Evolutionary conservation across 2,888 invertebrate genomes (phyloP).

Genomic region (Cremastinae sp.): DNA sequence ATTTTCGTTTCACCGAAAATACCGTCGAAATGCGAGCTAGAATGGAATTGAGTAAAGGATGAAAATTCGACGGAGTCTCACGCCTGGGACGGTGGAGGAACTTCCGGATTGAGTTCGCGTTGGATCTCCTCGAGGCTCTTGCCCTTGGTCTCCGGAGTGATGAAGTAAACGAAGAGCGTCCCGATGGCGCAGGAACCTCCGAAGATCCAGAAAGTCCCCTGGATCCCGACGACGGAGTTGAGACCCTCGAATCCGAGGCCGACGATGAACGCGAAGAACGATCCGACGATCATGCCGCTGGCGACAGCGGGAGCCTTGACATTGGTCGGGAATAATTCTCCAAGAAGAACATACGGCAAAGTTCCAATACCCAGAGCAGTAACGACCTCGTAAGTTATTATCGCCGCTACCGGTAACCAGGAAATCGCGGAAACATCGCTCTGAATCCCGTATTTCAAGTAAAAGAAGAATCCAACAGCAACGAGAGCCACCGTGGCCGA

Average conservation of each 20-base stretch:
- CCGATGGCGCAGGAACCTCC: constrained; percentile 81
- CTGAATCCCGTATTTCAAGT: constrained; percentile 80
- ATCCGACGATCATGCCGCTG: constrained; percentile 84
- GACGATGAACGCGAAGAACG: constrained; percentile 83
- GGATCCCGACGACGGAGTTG: constrained; percentile 81
- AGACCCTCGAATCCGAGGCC: constrained; percentile 83
- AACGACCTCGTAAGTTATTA: constrained; percentile 84
- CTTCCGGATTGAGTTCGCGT: constrained; percentile 65
- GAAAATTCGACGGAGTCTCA: constrained; percentile 31
- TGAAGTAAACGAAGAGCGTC: constrained; percentile 81
- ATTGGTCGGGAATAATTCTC: constrained; percentile 85
- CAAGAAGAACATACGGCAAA: constrained; percentile 84
- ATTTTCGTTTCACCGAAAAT: constrained; percentile 14
- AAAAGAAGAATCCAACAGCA: constrained; percentile 83
- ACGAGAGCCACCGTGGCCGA: constrained; percentile 82
- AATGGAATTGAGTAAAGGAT: background rate
- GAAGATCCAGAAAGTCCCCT: constrained; percentile 83
- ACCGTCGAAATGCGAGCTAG: background rate
- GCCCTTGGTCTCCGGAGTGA: constrained; percentile 84
- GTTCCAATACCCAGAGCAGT: constrained; percentile 85
- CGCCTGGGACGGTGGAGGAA: constrained; percentile 36
- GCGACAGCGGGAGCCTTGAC: constrained; percentile 85
- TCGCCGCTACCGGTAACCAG: constrained; percentile 83
- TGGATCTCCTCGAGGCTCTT: constrained; percentile 84
- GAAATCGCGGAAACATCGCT: constrained; percentile 80